phyloP scores from a whole-genome alignment of 2,113 vertebrate species.

The Piliocolobus tephrosceles region DNA sequence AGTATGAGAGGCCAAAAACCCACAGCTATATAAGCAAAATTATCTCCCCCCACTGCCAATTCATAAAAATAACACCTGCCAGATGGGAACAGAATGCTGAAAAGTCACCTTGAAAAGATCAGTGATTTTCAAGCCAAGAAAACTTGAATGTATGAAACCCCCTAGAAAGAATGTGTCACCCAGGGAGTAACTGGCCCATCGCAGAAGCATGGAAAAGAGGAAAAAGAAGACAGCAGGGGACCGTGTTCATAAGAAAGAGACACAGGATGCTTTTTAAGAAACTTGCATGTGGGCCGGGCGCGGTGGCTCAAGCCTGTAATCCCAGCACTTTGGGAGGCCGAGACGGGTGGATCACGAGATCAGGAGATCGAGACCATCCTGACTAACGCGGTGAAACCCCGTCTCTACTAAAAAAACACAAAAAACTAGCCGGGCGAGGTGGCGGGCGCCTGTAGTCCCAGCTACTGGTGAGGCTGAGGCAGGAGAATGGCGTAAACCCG shows the following conservation, averaged over 20 bases:
- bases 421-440: too few species aligned
- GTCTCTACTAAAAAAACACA: too few species aligned
- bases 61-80: neutral
- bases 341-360: too few species aligned
- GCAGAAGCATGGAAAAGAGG: neutral
- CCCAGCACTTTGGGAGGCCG: too few species aligned
- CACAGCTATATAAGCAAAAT: neutral
- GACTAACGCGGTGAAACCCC: too few species aligned
- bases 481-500: too few species aligned
- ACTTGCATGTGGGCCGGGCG: neutral
- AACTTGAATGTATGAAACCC: neutral
- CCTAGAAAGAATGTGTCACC: neutral
- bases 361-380: too few species aligned
- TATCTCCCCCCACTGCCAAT: neutral
- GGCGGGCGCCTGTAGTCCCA: too few species aligned
- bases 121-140: neutral
- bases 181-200: neutral
- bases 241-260: neutral
- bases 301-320: too few species aligned
- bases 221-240: neutral
- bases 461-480: too few species aligned
- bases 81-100: neutral
- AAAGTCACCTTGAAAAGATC: neutral
- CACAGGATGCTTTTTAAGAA: neutral
- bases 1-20: neutral